phyloP scores from a whole-genome alignment of 2,888 invertebrate genomes.

The Apamea epomidion region DNA sequence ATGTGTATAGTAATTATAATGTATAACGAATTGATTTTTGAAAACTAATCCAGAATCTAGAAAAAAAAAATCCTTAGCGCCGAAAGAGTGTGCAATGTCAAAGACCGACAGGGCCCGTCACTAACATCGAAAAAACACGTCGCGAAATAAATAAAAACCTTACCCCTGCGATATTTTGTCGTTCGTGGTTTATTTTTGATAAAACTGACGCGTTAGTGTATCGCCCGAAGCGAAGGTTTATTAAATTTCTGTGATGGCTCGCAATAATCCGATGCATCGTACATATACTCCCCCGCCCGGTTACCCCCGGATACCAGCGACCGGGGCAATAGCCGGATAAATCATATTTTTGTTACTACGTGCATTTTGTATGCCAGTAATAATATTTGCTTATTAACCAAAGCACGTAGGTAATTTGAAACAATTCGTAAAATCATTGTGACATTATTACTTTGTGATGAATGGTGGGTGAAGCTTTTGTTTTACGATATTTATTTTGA shows the following conservation, averaged over 20 bases:
- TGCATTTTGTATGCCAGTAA: constrained; percentile 9
- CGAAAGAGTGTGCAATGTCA: not conserved
- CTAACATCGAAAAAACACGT: constrained; percentile 15
- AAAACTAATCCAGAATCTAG: not conserved
- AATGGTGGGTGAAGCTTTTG: not conserved
- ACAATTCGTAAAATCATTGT: not conserved
- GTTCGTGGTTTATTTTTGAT: constrained; percentile 55
- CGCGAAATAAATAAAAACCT: constrained; percentile 12
- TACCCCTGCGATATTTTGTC: constrained; percentile 4
- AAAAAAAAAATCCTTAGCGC: not conserved
- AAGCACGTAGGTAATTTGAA: not conserved
- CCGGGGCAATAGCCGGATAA: constrained; percentile 7
- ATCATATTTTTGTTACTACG: constrained; percentile 39
- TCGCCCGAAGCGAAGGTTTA: constrained; percentile 69
- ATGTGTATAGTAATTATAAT: not conserved
- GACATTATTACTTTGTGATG: not conserved
- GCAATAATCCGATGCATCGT: constrained; percentile 69
- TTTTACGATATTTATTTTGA: not conserved
- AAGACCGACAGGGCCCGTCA: not conserved
- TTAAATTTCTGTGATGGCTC: constrained; percentile 73
- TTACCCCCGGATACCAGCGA: not conserved
- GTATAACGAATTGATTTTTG: not conserved
- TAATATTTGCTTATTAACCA: constrained; percentile 15
- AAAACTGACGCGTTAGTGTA: constrained; percentile 49
- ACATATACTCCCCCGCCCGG: constrained; percentile 12